Conservation (phyloP, 2,888 invertebrate species). For the Candidula unifasciata region DNA sequence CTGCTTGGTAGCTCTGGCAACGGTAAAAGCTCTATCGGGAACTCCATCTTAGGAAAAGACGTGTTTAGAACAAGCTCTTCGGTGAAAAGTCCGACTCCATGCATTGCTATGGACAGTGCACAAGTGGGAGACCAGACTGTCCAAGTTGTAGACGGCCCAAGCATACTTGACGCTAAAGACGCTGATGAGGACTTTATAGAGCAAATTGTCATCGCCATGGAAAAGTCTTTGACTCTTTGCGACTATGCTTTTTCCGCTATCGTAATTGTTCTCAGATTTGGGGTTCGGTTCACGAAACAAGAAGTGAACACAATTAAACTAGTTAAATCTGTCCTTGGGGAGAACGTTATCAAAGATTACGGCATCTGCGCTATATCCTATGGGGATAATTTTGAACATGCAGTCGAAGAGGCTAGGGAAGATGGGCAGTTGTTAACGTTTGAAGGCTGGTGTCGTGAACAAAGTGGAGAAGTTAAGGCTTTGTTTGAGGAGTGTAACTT, state of each 20-base stretch:
- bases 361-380: background rate
- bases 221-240: too few relatives aligned
- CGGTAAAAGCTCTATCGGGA: background rate
- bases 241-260: background rate
- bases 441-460: background rate
- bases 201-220: too few relatives aligned
- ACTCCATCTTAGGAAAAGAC: background rate
- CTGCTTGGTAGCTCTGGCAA: background rate
- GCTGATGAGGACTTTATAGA: background rate
- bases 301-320: background rate
- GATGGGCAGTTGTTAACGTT: background rate
- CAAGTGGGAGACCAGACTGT: background rate
- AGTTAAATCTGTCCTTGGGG: background rate
- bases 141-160: background rate
- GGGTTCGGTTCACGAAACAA: background rate
- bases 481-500: background rate
- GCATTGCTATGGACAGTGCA: background rate
- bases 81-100: background rate
- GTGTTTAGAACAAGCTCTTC: background rate
- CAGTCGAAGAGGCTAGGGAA: background rate
- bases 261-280: background rate
- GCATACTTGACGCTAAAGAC: background rate
- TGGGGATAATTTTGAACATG: background rate
- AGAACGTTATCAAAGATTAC: background rate
- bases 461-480: background rate